phyloP scores from a whole-genome alignment of 2,888 invertebrate genomes.

The Gastrophysa polygoni region DNA sequence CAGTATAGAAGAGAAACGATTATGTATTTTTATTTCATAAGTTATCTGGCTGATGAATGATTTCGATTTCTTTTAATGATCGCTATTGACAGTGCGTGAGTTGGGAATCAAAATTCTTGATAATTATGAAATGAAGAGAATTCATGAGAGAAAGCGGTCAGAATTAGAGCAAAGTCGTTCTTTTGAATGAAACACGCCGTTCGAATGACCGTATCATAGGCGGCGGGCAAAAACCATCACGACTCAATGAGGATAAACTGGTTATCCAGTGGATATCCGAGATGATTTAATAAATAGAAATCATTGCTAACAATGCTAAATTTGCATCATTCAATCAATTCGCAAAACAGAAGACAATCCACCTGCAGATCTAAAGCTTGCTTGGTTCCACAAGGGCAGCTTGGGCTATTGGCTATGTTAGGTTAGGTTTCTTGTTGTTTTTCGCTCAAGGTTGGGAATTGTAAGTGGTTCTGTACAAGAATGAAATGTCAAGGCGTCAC shows the following conservation, averaged over 20 bases:
- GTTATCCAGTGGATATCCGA: too few species aligned
- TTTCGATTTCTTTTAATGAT: conserved; percentile 20
- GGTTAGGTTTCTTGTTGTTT: too few species aligned
- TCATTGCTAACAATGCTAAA: too few species aligned
- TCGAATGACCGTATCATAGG: neutral
- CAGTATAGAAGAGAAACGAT: neutral
- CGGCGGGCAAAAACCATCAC: neutral
- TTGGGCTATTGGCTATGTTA: too few species aligned
- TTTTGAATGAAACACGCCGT: neutral
- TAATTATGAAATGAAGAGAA: conserved; percentile 28
- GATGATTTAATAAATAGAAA: too few species aligned
- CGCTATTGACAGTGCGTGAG: conserved; percentile 14
- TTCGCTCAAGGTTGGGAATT: too few species aligned
- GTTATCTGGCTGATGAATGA: conserved; percentile 3
- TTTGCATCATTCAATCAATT: too few species aligned
- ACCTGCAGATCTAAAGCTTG: too few species aligned
- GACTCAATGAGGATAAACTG: neutral
- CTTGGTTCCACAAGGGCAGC: too few species aligned
- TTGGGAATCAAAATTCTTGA: conserved; percentile 24
- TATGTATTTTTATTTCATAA: neutral
- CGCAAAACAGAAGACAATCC: too few species aligned
- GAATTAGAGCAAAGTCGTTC: conserved; percentile 36
- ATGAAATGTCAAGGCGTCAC: too few species aligned
- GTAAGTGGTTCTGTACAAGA: too few species aligned
- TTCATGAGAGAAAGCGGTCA: conserved; percentile 37